Base-by-base conservation (phyloP, 2,888 invertebrate species). In the Drosophila ustulata region DNA sequence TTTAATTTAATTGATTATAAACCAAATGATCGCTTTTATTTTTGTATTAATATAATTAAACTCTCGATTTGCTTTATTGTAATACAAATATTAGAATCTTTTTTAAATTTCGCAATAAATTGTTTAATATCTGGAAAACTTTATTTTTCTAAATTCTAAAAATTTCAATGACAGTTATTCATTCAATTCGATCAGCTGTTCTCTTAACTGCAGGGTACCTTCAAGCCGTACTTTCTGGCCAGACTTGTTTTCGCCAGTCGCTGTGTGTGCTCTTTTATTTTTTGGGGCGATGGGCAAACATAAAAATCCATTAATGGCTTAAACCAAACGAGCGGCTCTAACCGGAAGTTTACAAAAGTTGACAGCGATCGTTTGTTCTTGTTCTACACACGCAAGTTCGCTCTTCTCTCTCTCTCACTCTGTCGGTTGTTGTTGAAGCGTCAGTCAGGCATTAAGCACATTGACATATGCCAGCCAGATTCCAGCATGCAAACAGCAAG, bases 281-380 rank as follows among this genome's bases (percentile, higher is more conserved):
- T 71, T 75, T 68, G 30, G 65, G 45, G 49, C 62, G 61, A 62
- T 71, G 66, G 75, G 52, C 69, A 80, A 69, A 74, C 69, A 70
- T 67, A 71, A 76, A 79, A 74, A 77, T 75, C 70, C 86, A 84
- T 82, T 85, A 88, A 77, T 84, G 76, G 66, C 64, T 66, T 67
- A 56, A 76, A 75, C 81, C 68, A 79, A 79, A 72, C 77, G 71
- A 77, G 65, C 71, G 67, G 69, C 66, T 68, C 75, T 58, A 72
- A 88, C 82, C 88, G 88, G 84, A 88, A 84, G 86, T 88, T 82
- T 72, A 84, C 78, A 74, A 75, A 86, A 85, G 80, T 82, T 80
- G 88, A 77, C 88, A 88, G 85, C 70, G 79, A 79, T 85, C 82
- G 68, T 69, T 66, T 68, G 56, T 65, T 74, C 65, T 66, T 39